Base-by-base conservation (phyloP, 2,797 vertebrate genomes). In the Myiothlypis coronata region DNA sequence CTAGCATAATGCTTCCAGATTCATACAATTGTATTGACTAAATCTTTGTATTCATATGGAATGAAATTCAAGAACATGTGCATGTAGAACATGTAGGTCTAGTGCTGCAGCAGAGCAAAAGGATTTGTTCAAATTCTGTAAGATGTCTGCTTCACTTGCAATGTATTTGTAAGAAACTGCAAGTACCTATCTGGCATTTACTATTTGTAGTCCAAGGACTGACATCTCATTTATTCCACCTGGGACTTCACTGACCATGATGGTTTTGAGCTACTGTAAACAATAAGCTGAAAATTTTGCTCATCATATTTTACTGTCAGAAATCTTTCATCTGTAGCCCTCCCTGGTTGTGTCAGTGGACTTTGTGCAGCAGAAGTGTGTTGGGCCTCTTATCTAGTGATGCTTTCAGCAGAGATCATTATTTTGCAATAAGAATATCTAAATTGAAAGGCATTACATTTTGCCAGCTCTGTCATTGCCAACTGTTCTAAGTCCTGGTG, bases 381-480 rank as follows among this genome's bases (percentile, higher is more conserved):
- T 32, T 85, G 20, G 11, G 64, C 47, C 57, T 87, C 2, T 0
- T 80, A 37, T 57, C 43, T 35, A 59, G 27, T 69, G 72, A 64
- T 3, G 67, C 50, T 94, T 96, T 86, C 32, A 68, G 90, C 81
- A 88, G 68, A 89, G 50, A 89, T 86, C 28, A 83, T 96, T 94
- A 88, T 97, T 82, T 94, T 76, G 50, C 95, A 96, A 94, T 94
- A 90, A 95, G 21, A 68, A 60, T 34, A 34, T 84, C 91, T 86
- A 61, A 95, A 83, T 75, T 94, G 75, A 94, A 92, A 92, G 90
- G 70, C 93, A n/a, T 89, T 96, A 89, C 87, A 96, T 94, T 94
- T 96, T 94, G 68, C 47, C 82, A 64, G 26, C 50, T 94, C 43
- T 87, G 59, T 82, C 46, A 56, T 53, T 95, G 94, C 47, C 81